Conservation (phyloP, 2,888 invertebrate genomes). For the Tortricodes alternella region DNA sequence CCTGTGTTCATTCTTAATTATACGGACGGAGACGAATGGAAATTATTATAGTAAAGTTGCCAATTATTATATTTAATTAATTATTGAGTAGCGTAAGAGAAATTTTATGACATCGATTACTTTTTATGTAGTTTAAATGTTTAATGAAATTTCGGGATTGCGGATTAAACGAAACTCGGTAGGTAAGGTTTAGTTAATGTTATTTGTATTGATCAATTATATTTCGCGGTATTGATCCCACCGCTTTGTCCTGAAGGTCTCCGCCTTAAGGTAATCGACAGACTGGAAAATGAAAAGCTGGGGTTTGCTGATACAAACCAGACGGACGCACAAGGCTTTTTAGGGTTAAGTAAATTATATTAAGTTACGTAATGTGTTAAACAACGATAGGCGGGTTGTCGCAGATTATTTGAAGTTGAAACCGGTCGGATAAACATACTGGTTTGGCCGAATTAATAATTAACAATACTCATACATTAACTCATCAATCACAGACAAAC, state of each 20-base stretch:
- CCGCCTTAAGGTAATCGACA: conserved; percentile 11
- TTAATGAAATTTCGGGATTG: neutral
- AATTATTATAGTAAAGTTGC: conserved; percentile 15
- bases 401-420: too few relatives aligned
- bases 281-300: conserved; percentile 6
- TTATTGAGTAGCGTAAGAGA: conserved; percentile 3
- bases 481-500: too few relatives aligned
- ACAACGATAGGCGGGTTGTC: neutral
- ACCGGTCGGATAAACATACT: too few relatives aligned
- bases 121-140: conserved; percentile 13
- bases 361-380: neutral
- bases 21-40: conserved; percentile 4
- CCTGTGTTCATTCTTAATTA: conserved; percentile 18
- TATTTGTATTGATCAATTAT: neutral
- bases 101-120: conserved; percentile 7
- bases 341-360: neutral
- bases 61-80: conserved; percentile 20
- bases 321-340: neutral
- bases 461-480: too few relatives aligned
- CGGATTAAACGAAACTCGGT: neutral
- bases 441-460: too few relatives aligned
- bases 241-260: neutral
- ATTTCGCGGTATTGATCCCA: neutral
- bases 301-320: neutral
- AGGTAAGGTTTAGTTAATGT: neutral